Conservation (phyloP, 2,113 vertebrate species). For the Marmota monax region DNA sequence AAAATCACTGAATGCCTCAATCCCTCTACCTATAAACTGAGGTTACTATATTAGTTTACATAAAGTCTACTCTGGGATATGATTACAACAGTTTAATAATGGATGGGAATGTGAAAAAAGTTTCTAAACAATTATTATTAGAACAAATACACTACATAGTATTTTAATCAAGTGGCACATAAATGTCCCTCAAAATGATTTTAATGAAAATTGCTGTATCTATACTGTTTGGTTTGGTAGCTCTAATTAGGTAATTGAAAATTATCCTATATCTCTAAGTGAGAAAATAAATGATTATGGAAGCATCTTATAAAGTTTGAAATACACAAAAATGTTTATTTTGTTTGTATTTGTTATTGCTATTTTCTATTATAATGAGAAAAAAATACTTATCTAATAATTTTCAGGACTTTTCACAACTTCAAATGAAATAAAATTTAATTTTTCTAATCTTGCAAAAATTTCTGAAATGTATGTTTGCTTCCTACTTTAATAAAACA, state of each 20-base stretch:
- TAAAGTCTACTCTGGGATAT: background rate
- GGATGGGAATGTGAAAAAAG: background rate
- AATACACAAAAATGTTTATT: background rate
- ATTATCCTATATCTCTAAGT: background rate
- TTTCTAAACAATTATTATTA: background rate
- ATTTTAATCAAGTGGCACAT: background rate
- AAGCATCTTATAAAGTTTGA: slow-evolving; percentile 2
- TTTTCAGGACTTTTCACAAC: background rate
- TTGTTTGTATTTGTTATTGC: background rate
- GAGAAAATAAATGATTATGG: background rate
- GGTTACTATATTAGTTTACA: background rate
- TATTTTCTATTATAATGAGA: background rate
- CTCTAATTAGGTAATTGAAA: background rate
- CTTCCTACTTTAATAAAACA: background rate
- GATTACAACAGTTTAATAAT: background rate
- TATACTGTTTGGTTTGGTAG: background rate
- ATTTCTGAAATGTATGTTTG: background rate
- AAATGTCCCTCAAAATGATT: background rate
- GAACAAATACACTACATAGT: background rate
- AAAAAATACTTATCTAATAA: background rate
- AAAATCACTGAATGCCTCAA: background rate
- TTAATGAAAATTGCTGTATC: background rate
- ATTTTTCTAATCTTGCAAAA: background rate
- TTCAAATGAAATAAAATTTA: background rate
- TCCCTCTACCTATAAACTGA: background rate